These are phyloP conservation scores for Imbricaverruca yamaguchii DNA, from an alignment of 2,888 invertebrate genomes.

Conservation along the genomic window DNA sequence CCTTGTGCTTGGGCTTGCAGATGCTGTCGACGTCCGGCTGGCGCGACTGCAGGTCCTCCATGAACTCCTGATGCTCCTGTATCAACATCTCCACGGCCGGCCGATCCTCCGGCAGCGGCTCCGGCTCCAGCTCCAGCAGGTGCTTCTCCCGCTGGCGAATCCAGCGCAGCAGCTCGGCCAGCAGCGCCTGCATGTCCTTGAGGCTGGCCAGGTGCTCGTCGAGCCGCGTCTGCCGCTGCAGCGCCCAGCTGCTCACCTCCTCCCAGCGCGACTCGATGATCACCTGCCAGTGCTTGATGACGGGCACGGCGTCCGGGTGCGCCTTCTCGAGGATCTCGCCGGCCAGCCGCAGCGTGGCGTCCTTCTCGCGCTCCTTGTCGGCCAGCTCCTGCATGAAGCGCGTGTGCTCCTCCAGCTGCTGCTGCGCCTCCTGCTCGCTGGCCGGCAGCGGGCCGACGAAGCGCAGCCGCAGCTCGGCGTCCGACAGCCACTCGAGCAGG, in stretches of 20 bases:
- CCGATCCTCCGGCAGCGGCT: constrained; percentile 83
- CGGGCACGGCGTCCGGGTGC: constrained; percentile 92
- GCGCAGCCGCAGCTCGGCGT: constrained; percentile 89
- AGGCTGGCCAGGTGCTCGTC: constrained; percentile 70
- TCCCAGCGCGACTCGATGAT: constrained; percentile 95
- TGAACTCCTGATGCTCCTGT: constrained; percentile 87
- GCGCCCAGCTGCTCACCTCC: constrained; percentile 86
- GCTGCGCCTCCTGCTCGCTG: constrained; percentile 76
- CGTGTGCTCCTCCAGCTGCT: constrained; percentile 77
- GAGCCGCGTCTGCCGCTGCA: constrained; percentile 65
- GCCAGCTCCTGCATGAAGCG: constrained; percentile 72
- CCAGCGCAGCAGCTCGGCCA: constrained; percentile 91
- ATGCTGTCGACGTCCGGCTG: constrained; percentile 92
- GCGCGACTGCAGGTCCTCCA: constrained; percentile 88
- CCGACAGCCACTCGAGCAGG: constrained; percentile 90
- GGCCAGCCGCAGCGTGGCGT: constrained; percentile 76
- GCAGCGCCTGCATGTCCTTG: constrained; percentile 72
- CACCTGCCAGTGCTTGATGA: constrained; percentile 96
- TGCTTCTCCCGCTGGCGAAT: constrained; percentile 53
- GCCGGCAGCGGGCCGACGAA: constrained; percentile 87
- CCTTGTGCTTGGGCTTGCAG: constrained; percentile 73
- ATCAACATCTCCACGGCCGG: constrained; percentile 79
- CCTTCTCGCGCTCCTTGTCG: constrained; percentile 77
- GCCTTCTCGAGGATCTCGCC: constrained; percentile 80
- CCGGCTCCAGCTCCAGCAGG: constrained; percentile 55